These are phyloP conservation scores for Thaumatotibia leucotreta DNA, from an alignment of 1,140 invertebrate genomes.

Conservation along the genomic window DNA sequence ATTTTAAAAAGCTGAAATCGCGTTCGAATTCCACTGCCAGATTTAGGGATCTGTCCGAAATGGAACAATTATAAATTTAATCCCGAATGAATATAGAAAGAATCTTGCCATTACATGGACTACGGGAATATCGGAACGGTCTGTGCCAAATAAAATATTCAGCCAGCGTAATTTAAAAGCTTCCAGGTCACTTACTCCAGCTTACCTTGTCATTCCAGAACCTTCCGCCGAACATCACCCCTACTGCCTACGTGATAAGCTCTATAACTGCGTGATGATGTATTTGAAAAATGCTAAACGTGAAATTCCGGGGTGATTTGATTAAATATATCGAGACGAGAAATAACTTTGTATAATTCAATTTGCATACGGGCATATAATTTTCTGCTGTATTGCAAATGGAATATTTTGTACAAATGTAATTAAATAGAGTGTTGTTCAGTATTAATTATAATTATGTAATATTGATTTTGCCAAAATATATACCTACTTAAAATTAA, in stretches of 20 bases:
- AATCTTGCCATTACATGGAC: constrained; percentile 1
- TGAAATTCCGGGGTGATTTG: constrained; percentile 1
- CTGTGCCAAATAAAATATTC: constrained; percentile 40
- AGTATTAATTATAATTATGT: too few species aligned
- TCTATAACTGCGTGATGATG: background rate
- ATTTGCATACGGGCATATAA: background rate
- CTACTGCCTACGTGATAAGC: constrained; percentile 21
- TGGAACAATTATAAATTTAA: constrained; percentile 12
- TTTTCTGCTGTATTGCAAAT: background rate
- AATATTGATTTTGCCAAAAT: too few species aligned
- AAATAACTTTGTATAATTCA: constrained; percentile 8
- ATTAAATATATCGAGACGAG: constrained; percentile 11
- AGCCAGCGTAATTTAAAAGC: constrained; percentile 38
- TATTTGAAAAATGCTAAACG: constrained; percentile 3
- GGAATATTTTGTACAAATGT: too few species aligned
- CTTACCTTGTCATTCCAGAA: constrained; percentile 27
- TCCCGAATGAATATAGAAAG: constrained; percentile 2
- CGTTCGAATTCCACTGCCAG: too few species aligned
- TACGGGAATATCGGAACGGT: constrained; percentile 28
- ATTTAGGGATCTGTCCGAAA: background rate
- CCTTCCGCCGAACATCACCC: constrained; percentile 23
- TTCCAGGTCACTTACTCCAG: constrained; percentile 35
- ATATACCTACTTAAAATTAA: too few species aligned
- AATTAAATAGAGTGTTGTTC: too few species aligned
- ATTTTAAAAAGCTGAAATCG: too few species aligned